Evolutionary conservation across 2,888 invertebrate genomes (phyloP), one percentile per base, ranked within the genome.

Genomic region (Gortyna flavago): DNA sequence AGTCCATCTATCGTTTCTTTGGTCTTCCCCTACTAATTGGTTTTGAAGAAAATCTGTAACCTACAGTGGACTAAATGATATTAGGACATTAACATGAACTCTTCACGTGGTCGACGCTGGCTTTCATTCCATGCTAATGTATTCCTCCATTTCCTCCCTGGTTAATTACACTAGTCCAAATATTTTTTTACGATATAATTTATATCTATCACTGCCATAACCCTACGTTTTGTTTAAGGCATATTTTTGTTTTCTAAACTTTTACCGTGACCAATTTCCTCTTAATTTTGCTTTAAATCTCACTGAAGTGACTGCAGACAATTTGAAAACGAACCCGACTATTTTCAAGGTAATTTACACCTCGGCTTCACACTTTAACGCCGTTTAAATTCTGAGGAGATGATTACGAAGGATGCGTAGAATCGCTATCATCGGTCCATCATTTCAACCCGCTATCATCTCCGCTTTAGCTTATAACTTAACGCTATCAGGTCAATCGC

Each of bases 401-500:
- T 32, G 21, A 32, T 67, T 48, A 21, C 8, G 1, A 25, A 67
- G 21, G 21, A 48, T 21, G 13, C 25, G 8, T 25, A 48, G 25
- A 48, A 25, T 67, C 16, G 48, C 32, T 25, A 16, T 25, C 48
- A 32, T 25, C 2, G 48, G 2, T 25, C 25, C 8, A 25, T 35
- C 18, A 35, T 62, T 48, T 4, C 1, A 48, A 41, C 21, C 25
- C 54, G n/a, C 57, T 25, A 70, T 69, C 11, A 54, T 64, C 1
- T 2, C 80, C 88, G 90, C 90, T 86, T 0, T 66, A 87, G 82
- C 91, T 90, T 79, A 72, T 89, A 48, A 69, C 88, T 91, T 90
- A 77, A 18, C 16, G 79, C 88, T 79, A 67, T 87, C 89, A 93
- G 95, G 95, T 95, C 94, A 93, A 91, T 92, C 90, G 88, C 94